A percentile compares a stretch with the other conserved stretches of the same genome.
These are phyloP conservation scores for Mastigias papua DNA, from an alignment of 30 jellyfish, hydroid and myxozoan genomes.

Conservation along the genomic window DNA sequence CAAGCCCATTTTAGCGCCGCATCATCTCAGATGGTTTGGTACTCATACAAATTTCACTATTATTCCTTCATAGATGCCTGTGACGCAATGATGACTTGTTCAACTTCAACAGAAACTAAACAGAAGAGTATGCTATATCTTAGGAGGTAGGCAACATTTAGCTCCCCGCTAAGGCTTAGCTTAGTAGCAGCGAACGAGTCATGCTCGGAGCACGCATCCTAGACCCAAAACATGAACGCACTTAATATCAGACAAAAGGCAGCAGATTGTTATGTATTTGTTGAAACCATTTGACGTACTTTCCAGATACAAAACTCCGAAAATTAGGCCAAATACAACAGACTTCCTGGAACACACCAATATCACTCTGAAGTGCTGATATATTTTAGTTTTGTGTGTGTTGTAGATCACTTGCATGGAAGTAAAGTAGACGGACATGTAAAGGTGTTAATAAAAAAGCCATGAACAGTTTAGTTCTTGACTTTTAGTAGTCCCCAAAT, in stretches of 20 bases:
- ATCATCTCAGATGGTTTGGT: conserved; percentile 21
- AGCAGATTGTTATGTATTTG: conserved; percentile 2
- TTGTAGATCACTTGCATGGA: neutral
- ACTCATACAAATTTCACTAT: conserved; percentile 1
- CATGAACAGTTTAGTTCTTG: neutral
- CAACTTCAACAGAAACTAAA: conserved; percentile 26
- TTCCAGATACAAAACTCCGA: neutral
- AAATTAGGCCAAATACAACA: conserved; percentile 10
- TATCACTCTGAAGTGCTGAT: neutral
- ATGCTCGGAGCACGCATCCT: neutral
- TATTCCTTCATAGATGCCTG: conserved; percentile 61
- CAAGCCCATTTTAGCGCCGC: conserved; percentile 30
- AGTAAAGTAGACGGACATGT: neutral
- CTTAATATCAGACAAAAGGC: neutral
- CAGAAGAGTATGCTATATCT: conserved; percentile 35
- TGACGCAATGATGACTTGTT: conserved; percentile 57
- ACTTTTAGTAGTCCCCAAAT: neutral
- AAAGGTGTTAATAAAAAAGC: neutral
- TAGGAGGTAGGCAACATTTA: conserved; percentile 67
- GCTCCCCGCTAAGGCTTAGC: conserved; percentile 68
- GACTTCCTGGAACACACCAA: conserved; percentile 11
- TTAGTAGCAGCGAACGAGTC: conserved; percentile 51
- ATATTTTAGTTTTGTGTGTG: neutral
- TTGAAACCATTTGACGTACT: neutral
- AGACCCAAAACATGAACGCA: neutral